These are phyloP conservation scores for Microcebus griseorufus DNA, from an alignment of 2,113 vertebrate species.

Conservation along the genomic window DNA sequence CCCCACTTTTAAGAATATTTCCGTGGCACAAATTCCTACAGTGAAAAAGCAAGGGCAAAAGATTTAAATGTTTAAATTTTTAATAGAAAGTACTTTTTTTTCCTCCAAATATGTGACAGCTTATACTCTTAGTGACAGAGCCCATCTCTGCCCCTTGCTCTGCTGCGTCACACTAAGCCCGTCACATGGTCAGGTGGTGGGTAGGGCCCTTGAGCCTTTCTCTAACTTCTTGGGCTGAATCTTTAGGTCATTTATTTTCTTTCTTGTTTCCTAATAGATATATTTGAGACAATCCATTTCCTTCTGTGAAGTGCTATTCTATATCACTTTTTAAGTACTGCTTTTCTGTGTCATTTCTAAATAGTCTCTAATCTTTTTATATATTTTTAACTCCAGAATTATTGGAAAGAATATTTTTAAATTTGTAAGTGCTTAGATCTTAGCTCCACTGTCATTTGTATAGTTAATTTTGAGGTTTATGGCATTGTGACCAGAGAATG, in stretches of 20 bases:
- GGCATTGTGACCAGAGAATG: neutral
- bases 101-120: neutral
- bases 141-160: rapidly evolving
- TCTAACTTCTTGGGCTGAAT: neutral
- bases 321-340: neutral
- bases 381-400: neutral
- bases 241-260: neutral
- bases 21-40: neutral
- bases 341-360: neutral
- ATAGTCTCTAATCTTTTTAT: neutral
- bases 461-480: neutral
- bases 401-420: neutral
- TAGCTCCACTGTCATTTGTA: neutral
- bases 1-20: neutral
- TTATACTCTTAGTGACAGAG: too few relatives aligned
- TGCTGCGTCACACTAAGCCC: too few relatives aligned
- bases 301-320: neutral
- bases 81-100: neutral
- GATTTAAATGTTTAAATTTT: neutral
- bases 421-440: neutral
- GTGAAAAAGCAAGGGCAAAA: neutral
- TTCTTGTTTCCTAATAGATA: neutral
- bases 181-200: neutral
- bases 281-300: neutral
- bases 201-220: neutral